Conservation (phyloP, 2,888 invertebrate genomes). For the Conus canariensis region DNA sequence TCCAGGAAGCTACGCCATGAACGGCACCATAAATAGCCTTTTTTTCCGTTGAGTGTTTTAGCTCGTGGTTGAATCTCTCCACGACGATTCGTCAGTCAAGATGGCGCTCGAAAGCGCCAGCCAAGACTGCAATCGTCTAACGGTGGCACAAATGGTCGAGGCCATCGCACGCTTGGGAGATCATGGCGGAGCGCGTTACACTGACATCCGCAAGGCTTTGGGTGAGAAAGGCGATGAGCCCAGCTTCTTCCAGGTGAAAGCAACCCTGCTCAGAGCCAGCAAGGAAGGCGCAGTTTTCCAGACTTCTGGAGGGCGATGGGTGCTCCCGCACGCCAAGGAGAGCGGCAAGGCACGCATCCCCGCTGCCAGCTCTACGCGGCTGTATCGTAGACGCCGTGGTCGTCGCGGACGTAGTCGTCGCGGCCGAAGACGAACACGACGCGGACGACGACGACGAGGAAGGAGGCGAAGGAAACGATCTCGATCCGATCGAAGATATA, state of each 20-base stretch:
- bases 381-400: not conserved
- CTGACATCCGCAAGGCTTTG: not conserved
- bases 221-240: not conserved
- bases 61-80: not conserved
- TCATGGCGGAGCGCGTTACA: constrained; percentile 16
- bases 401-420: not conserved
- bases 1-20: no score
- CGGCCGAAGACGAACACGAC: not conserved
- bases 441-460: not conserved
- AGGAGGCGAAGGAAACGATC: not conserved
- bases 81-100: not conserved
- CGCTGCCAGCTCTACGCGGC: not conserved
- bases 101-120: not conserved
- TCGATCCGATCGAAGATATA: not conserved
- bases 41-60: not conserved
- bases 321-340: not conserved
- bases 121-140: not conserved
- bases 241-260: constrained; percentile 14
- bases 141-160: not conserved
- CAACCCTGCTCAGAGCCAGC: constrained; percentile 3
- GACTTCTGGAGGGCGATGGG: not conserved
- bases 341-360: not conserved
- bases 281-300: constrained; percentile 25
- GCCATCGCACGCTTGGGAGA: constrained; percentile 7
- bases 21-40: no score